These are phyloP conservation scores for Gobiocypris rarus DNA, from an alignment of 2,113 vertebrate genomes.

Conservation along the genomic window DNA sequence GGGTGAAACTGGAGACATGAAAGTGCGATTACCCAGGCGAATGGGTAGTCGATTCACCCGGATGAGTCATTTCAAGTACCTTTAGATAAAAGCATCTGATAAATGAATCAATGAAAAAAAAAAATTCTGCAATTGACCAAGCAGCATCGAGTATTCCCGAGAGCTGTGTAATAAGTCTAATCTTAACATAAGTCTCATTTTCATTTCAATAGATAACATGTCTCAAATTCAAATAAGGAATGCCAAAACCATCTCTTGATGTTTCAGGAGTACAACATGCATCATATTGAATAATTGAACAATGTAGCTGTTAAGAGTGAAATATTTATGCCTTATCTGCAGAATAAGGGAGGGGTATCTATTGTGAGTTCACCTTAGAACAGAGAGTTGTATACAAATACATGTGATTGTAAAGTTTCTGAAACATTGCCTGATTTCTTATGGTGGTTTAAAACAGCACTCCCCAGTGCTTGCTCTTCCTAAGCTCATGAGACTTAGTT, in stretches of 20 bases:
- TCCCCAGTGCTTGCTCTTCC: no score
- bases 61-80: no score
- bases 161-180: not conserved
- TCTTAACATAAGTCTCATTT: not conserved
- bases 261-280: not conserved
- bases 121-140: not conserved
- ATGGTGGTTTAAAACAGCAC: not conserved
- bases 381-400: not conserved
- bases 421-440: not conserved
- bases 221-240: not conserved
- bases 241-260: not conserved
- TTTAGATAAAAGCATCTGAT: not conserved
- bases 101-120: not conserved
- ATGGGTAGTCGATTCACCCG: no score
- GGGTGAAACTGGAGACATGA: no score
- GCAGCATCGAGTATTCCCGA: not conserved
- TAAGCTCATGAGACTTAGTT: no score
- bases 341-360: not conserved
- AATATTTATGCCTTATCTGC: constrained; percentile 29
- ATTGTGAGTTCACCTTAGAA: not conserved
- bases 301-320: constrained; percentile 21
- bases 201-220: not conserved
- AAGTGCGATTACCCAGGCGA: no score
- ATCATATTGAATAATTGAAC: constrained; percentile 30
- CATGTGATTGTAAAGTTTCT: not conserved